Evolutionary conservation across 2,888 invertebrate species (phyloP).

Genomic region (Adelphocoris suturalis): DNA sequence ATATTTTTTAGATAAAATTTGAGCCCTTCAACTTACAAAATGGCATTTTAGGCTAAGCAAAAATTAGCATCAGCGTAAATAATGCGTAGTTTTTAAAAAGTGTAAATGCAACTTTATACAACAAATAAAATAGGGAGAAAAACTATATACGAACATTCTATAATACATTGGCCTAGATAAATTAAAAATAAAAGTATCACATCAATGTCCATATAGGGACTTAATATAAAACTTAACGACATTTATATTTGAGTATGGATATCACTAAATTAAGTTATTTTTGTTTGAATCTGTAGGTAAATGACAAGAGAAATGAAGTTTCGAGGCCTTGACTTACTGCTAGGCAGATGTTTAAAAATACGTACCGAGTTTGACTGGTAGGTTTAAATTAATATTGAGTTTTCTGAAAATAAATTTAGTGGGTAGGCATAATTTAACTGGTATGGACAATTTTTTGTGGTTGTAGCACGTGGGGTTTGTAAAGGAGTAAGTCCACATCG

Average conservation of each 20-base stretch:
- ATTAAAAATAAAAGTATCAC: conserved; percentile 69
- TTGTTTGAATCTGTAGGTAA: conserved; percentile 7
- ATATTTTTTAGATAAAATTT: conserved; percentile 35
- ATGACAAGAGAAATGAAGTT: not conserved
- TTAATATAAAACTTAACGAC: conserved; percentile 69
- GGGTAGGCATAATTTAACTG: not conserved
- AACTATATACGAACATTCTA: conserved; percentile 57
- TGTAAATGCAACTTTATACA: conserved; percentile 49
- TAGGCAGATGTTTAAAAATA: conserved; percentile 52
- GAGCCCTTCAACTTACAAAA: conserved; percentile 64
- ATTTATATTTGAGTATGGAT: conserved; percentile 68
- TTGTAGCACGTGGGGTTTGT: not conserved
- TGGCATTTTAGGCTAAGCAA: conserved; percentile 52
- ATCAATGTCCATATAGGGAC: conserved; percentile 69
- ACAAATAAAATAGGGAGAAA: conserved; percentile 32
- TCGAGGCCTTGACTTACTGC: conserved; percentile 54
- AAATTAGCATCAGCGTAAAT: conserved; percentile 50
- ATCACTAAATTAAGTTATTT: conserved; percentile 50
- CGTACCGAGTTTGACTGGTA: conserved; percentile 61
- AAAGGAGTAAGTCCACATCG: too few relatives aligned
- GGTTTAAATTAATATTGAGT: not conserved
- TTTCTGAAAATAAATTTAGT: not conserved
- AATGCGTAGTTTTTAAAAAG: not conserved
- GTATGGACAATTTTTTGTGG: not conserved
- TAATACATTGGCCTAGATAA: conserved; percentile 63